Percentiles rank a stretch among this genome's conserved stretches.
These are phyloP conservation scores for Philhelius pedissequus DNA, from an alignment of 2,888 invertebrate genomes.

Conservation along the genomic window DNA sequence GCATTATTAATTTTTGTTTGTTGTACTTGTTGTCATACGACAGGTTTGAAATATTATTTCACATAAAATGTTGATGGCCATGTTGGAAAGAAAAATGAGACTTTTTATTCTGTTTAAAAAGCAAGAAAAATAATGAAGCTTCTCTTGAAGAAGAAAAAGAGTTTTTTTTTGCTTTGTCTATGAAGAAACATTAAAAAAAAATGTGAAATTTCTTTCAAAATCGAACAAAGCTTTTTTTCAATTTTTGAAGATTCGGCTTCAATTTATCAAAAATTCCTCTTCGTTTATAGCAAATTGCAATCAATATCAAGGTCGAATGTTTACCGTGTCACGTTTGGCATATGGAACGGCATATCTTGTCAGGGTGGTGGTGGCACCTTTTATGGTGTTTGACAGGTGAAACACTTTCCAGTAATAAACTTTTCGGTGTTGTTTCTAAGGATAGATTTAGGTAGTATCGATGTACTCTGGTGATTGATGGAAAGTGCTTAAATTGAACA, in stretches of 20 bases:
- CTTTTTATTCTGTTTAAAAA: background rate
- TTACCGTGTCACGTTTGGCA: conserved; percentile 5
- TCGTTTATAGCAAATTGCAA: conserved; percentile 3
- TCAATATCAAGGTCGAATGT: conserved; percentile 26
- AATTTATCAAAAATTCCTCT: background rate
- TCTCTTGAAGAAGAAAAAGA: background rate
- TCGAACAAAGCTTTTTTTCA: background rate
- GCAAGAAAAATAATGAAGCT: background rate
- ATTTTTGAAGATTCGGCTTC: background rate
- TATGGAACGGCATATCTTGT: background rate
- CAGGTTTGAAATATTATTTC: conserved; percentile 59
- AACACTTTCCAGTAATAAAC: background rate
- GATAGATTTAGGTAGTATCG: background rate
- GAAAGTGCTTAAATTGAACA: conserved; percentile 9
- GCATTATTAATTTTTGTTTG: background rate
- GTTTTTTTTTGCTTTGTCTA: background rate
- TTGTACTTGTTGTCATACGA: background rate
- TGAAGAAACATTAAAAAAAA: background rate
- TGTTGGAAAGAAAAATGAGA: conserved; percentile 2
- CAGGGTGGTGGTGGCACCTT: background rate
- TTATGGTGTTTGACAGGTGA: background rate
- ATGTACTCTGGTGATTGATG: conserved; percentile 14
- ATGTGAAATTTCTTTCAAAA: background rate
- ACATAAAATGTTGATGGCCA: conserved; percentile 38
- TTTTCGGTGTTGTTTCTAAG: background rate